Evolutionary conservation across 2,888 invertebrate genomes (phyloP).

Genomic region (Rotaria magnacalcarata): DNA sequence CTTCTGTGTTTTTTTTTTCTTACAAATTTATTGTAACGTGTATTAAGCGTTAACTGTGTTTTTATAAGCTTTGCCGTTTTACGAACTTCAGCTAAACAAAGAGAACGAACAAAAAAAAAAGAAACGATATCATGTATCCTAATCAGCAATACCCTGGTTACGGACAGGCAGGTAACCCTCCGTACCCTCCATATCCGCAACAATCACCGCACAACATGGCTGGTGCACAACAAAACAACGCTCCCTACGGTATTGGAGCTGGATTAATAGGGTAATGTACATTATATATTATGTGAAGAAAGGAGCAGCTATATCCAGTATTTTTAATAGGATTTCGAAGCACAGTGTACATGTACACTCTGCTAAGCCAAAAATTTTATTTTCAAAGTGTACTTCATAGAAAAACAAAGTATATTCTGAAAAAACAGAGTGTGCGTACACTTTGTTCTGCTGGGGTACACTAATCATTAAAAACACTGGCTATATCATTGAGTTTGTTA

Average conservation of each 20-base stretch:
- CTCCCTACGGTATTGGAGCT: not conserved
- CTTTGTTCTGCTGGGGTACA: too few relatives aligned
- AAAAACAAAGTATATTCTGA: too few relatives aligned
- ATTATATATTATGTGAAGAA: not conserved
- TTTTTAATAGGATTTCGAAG: too few relatives aligned
- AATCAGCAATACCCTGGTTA: not conserved
- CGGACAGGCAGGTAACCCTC: not conserved
- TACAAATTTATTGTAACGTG: not conserved
- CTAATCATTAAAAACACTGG: too few relatives aligned
- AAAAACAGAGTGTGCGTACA: too few relatives aligned
- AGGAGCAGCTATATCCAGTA: too few relatives aligned
- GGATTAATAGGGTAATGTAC: not conserved
- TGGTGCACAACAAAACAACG: not conserved
- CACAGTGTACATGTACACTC: too few relatives aligned
- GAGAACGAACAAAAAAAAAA: not conserved
- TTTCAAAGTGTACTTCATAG: too few relatives aligned
- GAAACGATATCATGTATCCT: not conserved
- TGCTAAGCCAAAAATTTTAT: too few relatives aligned
- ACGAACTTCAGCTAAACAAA: not conserved
- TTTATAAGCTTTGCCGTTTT: not conserved
- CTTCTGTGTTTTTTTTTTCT: not conserved
- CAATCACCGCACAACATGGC: not conserved
- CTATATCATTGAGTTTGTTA: too few relatives aligned
- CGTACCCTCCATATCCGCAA: not conserved
- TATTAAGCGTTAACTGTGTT: not conserved